These are phyloP conservation scores for Nomada goodeniana DNA, from an alignment of 2,888 invertebrate genomes.

Conservation along the genomic window DNA sequence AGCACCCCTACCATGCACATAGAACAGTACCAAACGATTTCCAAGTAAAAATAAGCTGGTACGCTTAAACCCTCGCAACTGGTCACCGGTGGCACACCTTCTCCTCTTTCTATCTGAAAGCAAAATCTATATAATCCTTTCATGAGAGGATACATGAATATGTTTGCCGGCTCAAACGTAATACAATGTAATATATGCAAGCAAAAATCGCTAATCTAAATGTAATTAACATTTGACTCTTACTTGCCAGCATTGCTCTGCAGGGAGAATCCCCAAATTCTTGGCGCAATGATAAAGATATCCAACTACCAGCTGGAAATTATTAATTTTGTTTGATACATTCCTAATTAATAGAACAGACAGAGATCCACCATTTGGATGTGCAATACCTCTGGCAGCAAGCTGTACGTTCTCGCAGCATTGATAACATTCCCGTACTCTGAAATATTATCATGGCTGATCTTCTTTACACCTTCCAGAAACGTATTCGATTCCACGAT, in stretches of 20 bases:
- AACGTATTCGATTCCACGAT: slow-evolving; percentile 89
- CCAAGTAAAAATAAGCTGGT: slow-evolving; percentile 93
- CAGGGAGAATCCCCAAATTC: slow-evolving; percentile 73
- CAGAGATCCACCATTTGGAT: background rate
- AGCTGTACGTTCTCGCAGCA: slow-evolving; percentile 92
- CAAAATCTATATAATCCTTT: slow-evolving; percentile 50
- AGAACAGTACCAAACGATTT: slow-evolving; percentile 90
- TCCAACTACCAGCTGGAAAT: slow-evolving; percentile 83
- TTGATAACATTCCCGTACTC: slow-evolving; percentile 93
- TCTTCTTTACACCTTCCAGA: slow-evolving; percentile 87
- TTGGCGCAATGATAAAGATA: slow-evolving; percentile 85
- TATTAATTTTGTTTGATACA: slow-evolving; percentile 12
- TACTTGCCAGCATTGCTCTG: slow-evolving; percentile 84
- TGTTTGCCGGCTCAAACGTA: background rate
- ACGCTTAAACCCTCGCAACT: slow-evolving; percentile 93
- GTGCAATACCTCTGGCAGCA: slow-evolving; percentile 91
- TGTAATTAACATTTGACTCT: slow-evolving; percentile 32
- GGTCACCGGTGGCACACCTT: slow-evolving; percentile 87
- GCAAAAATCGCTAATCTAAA: slow-evolving; percentile 1
- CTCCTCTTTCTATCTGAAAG: slow-evolving; percentile 87
- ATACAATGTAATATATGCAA: background rate
- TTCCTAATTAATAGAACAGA: background rate
- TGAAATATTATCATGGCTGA: slow-evolving; percentile 90
- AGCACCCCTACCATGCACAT: slow-evolving; percentile 89
- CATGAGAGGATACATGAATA: background rate